Evolutionary conservation across 1,140 invertebrate genomes (phyloP).

Genomic region (Brachionus asplanchnoidis): DNA sequence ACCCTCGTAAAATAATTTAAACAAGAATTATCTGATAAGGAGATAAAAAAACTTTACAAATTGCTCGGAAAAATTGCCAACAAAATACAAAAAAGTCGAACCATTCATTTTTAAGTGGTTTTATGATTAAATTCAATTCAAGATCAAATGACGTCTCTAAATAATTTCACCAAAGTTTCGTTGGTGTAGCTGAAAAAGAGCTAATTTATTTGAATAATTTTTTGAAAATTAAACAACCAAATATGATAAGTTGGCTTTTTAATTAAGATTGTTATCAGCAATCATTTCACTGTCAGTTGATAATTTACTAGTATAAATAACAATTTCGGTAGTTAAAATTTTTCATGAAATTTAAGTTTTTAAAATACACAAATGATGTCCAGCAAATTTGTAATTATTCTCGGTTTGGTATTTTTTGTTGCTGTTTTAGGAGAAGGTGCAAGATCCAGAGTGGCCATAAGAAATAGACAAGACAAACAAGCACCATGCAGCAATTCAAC

Average conservation of each 20-base stretch:
- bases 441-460: not conserved
- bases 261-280: constrained; percentile 7
- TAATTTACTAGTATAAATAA: constrained; percentile 16
- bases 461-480: not conserved
- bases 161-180: not conserved
- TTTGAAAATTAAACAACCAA: not conserved
- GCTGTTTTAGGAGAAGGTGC: not conserved
- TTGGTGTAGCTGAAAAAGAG: not conserved
- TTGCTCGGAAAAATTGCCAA: not conserved
- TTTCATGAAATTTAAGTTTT: not conserved
- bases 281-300: not conserved
- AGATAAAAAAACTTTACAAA: not conserved
- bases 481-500: not conserved
- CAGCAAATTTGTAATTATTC: not conserved
- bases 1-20: not conserved
- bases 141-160: constrained; percentile 23
- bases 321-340: not conserved
- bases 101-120: constrained; percentile 9
- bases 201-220: not conserved
- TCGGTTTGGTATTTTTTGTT: not conserved
- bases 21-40: not conserved
- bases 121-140: not conserved
- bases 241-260: not conserved
- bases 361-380: not conserved
- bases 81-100: not conserved